A percentile compares a stretch with the other conserved stretches of the same genome.
Conservation (phyloP, 2,797 vertebrate genomes). For the Neomorphus geoffroyi region DNA sequence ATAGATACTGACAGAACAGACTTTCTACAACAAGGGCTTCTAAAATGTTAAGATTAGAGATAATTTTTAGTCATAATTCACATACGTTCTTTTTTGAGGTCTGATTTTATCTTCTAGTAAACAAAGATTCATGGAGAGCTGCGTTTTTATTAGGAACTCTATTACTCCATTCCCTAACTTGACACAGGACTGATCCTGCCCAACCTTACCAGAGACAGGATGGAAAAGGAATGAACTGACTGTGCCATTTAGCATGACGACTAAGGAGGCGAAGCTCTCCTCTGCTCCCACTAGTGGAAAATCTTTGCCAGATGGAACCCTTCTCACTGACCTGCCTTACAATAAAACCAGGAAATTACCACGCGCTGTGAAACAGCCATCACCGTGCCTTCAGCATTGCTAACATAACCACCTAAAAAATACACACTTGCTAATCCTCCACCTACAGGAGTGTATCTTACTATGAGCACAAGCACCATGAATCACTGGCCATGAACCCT, state of each 20-base stretch:
- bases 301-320: neutral
- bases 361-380: neutral
- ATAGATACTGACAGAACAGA: neutral
- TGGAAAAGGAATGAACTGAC: neutral
- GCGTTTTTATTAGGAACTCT: neutral
- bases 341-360: neutral
- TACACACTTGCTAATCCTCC: neutral
- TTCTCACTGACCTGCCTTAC: neutral
- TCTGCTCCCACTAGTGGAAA: neutral
- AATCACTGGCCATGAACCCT: neutral
- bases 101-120: neutral
- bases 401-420: neutral
- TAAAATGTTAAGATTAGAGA: neutral
- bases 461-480: neutral
- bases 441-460: neutral
- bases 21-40: neutral
- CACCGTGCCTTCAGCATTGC: neutral
- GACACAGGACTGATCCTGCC: neutral
- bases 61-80: neutral
- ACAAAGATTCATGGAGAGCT: neutral
- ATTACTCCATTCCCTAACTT: neutral
- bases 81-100: accelerated
- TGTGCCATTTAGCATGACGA: neutral
- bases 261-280: neutral
- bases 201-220: neutral